Evolutionary conservation across 37 sponge, comb jelly and placozoan genomes (phyloP), one percentile per base, ranked within the genome.

Genomic region (Spongia lamella): DNA sequence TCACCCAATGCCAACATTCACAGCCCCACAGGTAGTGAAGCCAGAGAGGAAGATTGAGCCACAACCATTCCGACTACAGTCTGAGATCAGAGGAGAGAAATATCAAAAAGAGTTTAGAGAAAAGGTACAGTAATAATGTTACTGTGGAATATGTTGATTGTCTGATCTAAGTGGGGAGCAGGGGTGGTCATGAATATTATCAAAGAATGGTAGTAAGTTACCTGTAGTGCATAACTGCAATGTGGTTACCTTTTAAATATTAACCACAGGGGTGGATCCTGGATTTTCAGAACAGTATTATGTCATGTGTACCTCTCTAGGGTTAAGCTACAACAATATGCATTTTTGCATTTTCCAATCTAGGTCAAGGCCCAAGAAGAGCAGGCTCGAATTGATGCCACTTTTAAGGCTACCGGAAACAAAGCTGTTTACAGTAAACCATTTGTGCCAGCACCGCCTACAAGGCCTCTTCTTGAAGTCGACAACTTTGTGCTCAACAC

Each of bases 1-100:
- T 14, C 50, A 77, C 22, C 63, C 83, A 14, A 24, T 86, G 24
- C 85, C 84, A 22, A 40, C 68, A 17, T 67, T 70, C 11, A 31
- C 24, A 2, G 19, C 16, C n/a, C 37, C 17, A 1, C 81, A 76
- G n/a, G 15, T 16, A 2, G 61, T 76, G 0, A 78, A 70, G 22
- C 49, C 38, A 0, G 50, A 13, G 0, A 63, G 55, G 7, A 40
- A 35, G 55, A 91, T 84, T 13, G 54, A 66, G 62, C 68, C 56
- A 1, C 38, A 83, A 43, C 87, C 92, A 2, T 86, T 86, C 59
- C 37, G 29, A n/a, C 80, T 91, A 0, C 64, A 80, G 53, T 76
- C 92, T 14, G 84, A 80, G 1, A n/a, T 70, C 2, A 68, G 88
- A 50, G 88, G 84, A 29, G 31, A 66, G 13, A 54, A 86, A 40